Evolutionary conservation across 2,113 vertebrate species (phyloP), one percentile per base, ranked within the genome.

Genomic region (Verasper variegatus): DNA sequence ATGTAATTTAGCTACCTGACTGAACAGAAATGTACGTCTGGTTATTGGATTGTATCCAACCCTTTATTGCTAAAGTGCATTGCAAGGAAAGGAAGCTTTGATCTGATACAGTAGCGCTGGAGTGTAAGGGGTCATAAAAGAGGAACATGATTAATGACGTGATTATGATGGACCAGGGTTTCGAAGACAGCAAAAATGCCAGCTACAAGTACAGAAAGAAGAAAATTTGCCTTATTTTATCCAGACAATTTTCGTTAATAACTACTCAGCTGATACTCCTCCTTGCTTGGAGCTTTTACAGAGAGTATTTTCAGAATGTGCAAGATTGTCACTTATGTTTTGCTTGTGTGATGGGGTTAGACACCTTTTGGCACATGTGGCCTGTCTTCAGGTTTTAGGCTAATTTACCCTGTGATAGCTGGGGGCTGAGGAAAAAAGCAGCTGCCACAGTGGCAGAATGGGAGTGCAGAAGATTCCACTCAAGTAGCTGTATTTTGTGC

Each of bases 391-490:
- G 70, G 17, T 58, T 78, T 81, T 80, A 64, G 64, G 62, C 62
- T 69, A 68, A 81, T 84, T 81, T 68, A 55, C 45, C n/a, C 71
- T 10, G 17, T 35, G 57, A 18, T 84, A 56, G 81, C 81, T 55
- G 24, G 63, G 27, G 76, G 81, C 66, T 55, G 51, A n/a, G 21
- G n/a, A 24, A 52, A 23, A 40, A 73, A 83, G 78, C 81, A 86
- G 74, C 61, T 86, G 85, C 35, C 56, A 59, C 74, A 47, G 79
- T 75, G 77, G 81, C 74, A 74, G 67, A 83, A 63, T 78, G 60
- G 54, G 69, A 73, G 72, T 78, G 69, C 70, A 78, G 56, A 81
- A 76, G 81, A 81, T 81, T 77, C 70, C 77, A 78, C 78, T 86
- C 74, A 81, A 83, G 81, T 64, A 67, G 69, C 67, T 21, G 42